phyloP scores from a whole-genome alignment of 2,888 invertebrate genomes.

The Notodonta ziczac region DNA sequence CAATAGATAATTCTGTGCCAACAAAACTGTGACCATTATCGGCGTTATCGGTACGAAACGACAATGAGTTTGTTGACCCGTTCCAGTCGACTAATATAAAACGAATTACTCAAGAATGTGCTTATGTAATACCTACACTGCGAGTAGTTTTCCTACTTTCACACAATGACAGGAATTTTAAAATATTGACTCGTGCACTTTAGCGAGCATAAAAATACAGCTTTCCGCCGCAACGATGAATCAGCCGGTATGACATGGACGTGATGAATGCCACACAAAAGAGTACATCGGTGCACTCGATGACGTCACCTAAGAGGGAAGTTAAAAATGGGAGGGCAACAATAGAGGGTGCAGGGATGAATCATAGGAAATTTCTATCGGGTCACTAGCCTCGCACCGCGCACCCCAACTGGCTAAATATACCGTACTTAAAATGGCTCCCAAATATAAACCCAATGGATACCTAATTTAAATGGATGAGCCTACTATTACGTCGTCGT shows the following conservation, averaged over 20 bases:
- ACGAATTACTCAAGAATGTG: slow-evolving; percentile 47
- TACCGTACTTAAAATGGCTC: slow-evolving; percentile 57
- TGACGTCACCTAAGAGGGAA: slow-evolving; percentile 77
- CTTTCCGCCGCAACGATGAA: slow-evolving; percentile 61
- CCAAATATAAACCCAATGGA: slow-evolving; percentile 47
- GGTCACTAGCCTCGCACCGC: slow-evolving; percentile 75
- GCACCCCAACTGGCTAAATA: slow-evolving; percentile 67
- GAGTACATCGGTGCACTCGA: slow-evolving; percentile 60
- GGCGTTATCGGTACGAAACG: slow-evolving; percentile 48
- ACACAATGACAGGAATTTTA: slow-evolving; percentile 36
- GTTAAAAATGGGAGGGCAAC: slow-evolving; percentile 64
- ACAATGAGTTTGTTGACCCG: slow-evolving; percentile 53
- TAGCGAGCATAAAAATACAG: slow-evolving; percentile 51
- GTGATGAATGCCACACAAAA: slow-evolving; percentile 63
- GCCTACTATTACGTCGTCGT: slow-evolving; percentile 33
- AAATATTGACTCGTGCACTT: slow-evolving; percentile 34
- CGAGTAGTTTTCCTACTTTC: slow-evolving; percentile 22
- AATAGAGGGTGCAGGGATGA: slow-evolving; percentile 77
- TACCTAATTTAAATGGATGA: slow-evolving; percentile 44
- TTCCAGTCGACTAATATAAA: slow-evolving; percentile 41
- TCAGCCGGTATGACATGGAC: slow-evolving; percentile 63
- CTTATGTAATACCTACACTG: slow-evolving; percentile 37
- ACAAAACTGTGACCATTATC: slow-evolving; percentile 34
- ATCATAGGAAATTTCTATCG: slow-evolving; percentile 76
- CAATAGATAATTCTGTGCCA: slow-evolving; percentile 18